Evolutionary conservation across 2,113 vertebrate genomes (phyloP), one percentile per base, ranked within the genome.

Genomic region (Rhynchomys soricoides): DNA sequence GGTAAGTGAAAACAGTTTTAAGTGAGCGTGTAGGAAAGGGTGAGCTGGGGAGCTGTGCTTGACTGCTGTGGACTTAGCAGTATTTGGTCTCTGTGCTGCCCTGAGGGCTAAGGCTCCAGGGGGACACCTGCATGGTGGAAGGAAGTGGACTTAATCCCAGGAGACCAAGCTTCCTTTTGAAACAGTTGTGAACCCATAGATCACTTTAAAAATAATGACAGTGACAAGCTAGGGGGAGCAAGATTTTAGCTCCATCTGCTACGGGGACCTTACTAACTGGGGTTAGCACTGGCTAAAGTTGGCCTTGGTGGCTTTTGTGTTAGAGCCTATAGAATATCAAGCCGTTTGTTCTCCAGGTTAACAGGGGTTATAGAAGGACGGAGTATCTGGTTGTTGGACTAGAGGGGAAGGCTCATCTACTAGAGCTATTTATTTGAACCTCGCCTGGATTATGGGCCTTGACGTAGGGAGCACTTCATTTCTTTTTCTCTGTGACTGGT

Each of bases 231-330:
- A 52, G 34, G 45, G 48, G 16, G 40, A 64, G 7, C 10, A 70
- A 95, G 43, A 88, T 86, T 89, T 93, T 70, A 93, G 48, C 57
- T 89, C 59, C 77, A 4, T 59, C 62, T 8, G 26, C 92, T 43
- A 11, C 13, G 9, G 79, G 85, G 85, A 90, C 90, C 55, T 83
- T 75, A 31, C 52, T 90, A 95, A 82, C 70, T 26, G 73, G n/a
- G 50, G n/a, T 45, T 75, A 74, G 43, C n/a, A 26, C 43, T 15
- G 45, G 66, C 45, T 62, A 93, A 52, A 70, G 24, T 57, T 50
- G 78, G 37, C 66, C 52, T 64, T 81, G 26, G 21, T 83, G 75
- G 68, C 37, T 62, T 31, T 9, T 50, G 7, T 79, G 52, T n/a
- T 48, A 66, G n/a, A 16, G 57, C 3, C 17, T 89, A 5, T 64